Base-by-base conservation (phyloP, 1,140 invertebrate genomes). In the Drosophila lacteicornis region DNA sequence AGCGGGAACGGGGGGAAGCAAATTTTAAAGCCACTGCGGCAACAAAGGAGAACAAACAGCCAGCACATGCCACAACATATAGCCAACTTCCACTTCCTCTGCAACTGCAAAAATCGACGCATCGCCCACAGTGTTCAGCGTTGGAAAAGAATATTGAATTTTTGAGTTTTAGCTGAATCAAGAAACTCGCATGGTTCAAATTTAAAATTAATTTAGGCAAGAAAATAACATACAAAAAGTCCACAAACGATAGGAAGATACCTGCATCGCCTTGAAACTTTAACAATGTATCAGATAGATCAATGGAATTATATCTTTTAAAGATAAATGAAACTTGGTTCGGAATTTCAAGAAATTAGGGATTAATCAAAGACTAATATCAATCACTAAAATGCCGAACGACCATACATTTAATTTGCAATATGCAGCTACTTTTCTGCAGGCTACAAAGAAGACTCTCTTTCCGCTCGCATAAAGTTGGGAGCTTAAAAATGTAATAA, bases 11-110 rank as follows among this genome's bases (percentile, higher is more conserved):
- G 17, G 49, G 61, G 25, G 27, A 2, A 40, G 22, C 17, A 43
- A 53, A 81, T 81, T 84, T 87, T 87, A 84, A 87, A 87, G 84
- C 59, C 80, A 87, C 79, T 88, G 84, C 84, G 80, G 80, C 80
- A 88, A 88, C 84, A 83, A 83, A 87, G 68, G 79, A 59, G 49
- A 68, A 74, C 65, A 73, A 73, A 73, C 69, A 73, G 17, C 38
- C 61, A 51, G 51, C 70, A 65, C 9, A 55, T 73, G 51, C 74
- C 17, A 80, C 67, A 79, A 75, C 57, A 69, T 60, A 30, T 25
- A 56, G 49, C 58, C 63, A 59, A 46, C 38, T 43, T 25, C 30
- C 17, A 38, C n/a, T 3, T n/a, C 61, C 25, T 25, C 22, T 47
- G 50, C 43, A 51, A 65, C 36, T 63, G 56, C 49, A 61, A 36